Percentiles rank a stretch among this genome's conserved stretches.
Evolutionary conservation across 2,113 vertebrate genomes (phyloP).

Genomic region (Neogobius melanostomus): DNA sequence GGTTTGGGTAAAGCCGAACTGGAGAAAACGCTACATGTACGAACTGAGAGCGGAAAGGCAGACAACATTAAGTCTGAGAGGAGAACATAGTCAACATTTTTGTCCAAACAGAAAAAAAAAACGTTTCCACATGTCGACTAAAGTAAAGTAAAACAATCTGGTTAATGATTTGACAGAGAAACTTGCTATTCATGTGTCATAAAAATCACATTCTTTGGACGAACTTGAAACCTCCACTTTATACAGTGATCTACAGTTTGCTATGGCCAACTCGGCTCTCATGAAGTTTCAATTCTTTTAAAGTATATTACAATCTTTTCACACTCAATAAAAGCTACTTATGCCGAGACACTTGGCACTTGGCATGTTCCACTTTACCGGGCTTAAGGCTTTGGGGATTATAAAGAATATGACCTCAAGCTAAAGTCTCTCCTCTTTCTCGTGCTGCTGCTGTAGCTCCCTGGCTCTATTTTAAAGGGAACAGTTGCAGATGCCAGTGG

Average conservation of each 20-base stretch:
- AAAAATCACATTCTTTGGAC: constrained; percentile 1
- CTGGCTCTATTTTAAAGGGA: constrained; percentile 66
- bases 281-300: background rate
- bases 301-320: constrained; percentile 8
- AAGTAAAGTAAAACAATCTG: background rate
- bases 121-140: background rate
- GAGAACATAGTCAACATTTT: too few species aligned
- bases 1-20: too few species aligned
- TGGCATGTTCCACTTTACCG: background rate
- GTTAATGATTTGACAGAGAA: too few species aligned
- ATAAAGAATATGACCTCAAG: background rate
- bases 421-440: constrained; percentile 7
- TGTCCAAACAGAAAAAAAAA: background rate
- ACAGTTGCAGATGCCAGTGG: constrained; percentile 66
- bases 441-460: constrained; percentile 37
- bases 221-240: background rate
- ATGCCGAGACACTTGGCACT: background rate
- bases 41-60: too few species aligned
- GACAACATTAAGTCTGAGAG: too few species aligned
- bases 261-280: background rate
- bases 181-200: background rate
- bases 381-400: background rate
- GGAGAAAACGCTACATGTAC: too few species aligned
- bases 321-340: constrained; percentile 8
- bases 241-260: constrained; percentile 1